Percentiles rank a stretch among this genome's conserved stretches.
Conservation (phyloP, 2,888 invertebrate genomes). For the Orthosia gothica region DNA sequence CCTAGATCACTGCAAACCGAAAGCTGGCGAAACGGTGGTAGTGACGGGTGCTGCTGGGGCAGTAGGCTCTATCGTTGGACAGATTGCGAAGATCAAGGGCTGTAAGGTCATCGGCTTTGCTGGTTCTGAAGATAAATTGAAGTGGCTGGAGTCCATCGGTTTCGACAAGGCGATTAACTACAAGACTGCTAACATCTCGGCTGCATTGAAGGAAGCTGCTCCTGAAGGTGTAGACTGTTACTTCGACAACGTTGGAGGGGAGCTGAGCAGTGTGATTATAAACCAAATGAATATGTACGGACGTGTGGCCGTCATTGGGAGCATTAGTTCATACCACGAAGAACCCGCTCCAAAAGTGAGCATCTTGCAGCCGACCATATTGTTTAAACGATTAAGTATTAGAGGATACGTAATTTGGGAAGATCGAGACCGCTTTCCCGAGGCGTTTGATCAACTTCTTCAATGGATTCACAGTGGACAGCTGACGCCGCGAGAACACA, state of each 20-base stretch:
- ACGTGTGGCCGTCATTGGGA: conserved; percentile 90
- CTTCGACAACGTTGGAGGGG: conserved; percentile 95
- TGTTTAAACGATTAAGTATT: conserved; percentile 91
- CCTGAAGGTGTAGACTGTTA: conserved; percentile 94
- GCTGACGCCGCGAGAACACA: conserved; percentile 92
- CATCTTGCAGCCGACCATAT: conserved; percentile 90
- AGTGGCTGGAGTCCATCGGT: conserved; percentile 92
- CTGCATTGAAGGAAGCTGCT: conserved; percentile 85
- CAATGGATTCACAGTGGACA: conserved; percentile 93
- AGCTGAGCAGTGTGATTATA: conserved; percentile 91
- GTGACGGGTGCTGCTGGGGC: conserved; percentile 95
- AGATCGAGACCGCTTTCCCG: conserved; percentile 91
- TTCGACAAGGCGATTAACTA: conserved; percentile 94
- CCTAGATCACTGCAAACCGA: conserved; percentile 93
- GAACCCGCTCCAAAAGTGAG: conserved; percentile 76
- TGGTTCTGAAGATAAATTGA: conserved; percentile 81
- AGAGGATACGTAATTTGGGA: conserved; percentile 91
- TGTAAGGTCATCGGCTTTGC: conserved; percentile 93
- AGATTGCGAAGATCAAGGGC: conserved; percentile 94
- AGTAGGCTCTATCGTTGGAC: conserved; percentile 94
- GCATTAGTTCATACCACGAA: conserved; percentile 81
- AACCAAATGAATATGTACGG: conserved; percentile 92
- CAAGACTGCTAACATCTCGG: conserved; percentile 88
- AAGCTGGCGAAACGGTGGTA: conserved; percentile 93
- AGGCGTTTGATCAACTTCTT: conserved; percentile 91